Conservation (phyloP, 1,140 invertebrate species). For the Psix sp. region DNA sequence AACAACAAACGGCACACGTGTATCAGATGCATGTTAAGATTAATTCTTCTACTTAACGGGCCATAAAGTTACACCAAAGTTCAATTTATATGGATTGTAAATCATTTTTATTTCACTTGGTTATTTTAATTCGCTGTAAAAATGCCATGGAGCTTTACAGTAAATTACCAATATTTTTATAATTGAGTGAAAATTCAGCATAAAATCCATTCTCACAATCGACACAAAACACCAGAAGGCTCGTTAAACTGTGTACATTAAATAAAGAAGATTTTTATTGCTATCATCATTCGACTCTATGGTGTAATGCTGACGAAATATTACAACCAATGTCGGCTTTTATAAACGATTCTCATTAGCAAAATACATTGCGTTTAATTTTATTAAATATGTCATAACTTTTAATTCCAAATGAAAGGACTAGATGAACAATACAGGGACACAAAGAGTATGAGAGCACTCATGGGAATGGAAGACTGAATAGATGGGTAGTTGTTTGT, state of each 20-base stretch:
- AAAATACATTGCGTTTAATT: too few species aligned
- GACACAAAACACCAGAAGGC: constrained; percentile 2
- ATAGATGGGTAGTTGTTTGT: constrained; percentile 6
- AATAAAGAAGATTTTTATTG: constrained; percentile 1
- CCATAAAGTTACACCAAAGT: constrained; percentile 33
- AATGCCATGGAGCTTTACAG: background rate
- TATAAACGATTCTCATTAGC: constrained; percentile 2
- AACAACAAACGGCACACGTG: constrained; percentile 11
- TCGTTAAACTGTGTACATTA: constrained; percentile 3
- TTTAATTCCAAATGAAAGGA: too few species aligned
- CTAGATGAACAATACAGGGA: too few species aligned
- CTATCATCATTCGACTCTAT: constrained; percentile 1
- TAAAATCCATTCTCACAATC: constrained; percentile 9
- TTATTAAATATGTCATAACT: too few species aligned
- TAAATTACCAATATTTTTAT: constrained; percentile 9
- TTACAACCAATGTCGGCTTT: background rate
- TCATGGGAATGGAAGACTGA: constrained; percentile 16
- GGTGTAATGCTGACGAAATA: constrained; percentile 3
- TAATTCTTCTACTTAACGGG: constrained; percentile 32
- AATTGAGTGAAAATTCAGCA: constrained; percentile 9
- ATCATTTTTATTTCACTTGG: constrained; percentile 11
- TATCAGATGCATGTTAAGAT: constrained; percentile 28
- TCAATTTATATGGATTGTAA: constrained; percentile 30
- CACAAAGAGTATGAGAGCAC: constrained; percentile 5
- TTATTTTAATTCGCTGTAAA: constrained; percentile 12